Evolutionary conservation across 2,113 vertebrate genomes (phyloP).

Genomic region (Beaufortia kweichowensis): DNA sequence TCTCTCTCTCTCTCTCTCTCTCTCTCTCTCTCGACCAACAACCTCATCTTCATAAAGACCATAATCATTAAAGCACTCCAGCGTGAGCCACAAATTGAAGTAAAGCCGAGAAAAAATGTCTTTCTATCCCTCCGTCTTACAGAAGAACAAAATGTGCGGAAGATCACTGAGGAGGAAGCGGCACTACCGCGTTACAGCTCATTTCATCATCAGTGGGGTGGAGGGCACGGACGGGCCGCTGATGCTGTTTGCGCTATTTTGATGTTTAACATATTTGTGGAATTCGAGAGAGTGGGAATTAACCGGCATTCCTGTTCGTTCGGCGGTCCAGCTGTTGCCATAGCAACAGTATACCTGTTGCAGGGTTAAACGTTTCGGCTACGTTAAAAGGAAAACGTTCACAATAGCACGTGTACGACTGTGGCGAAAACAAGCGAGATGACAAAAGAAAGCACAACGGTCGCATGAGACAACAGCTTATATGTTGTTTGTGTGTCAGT

Average conservation of each 20-base stretch:
- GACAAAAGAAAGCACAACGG: conserved; percentile 14
- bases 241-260: conserved; percentile 41
- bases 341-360: conserved; percentile 73
- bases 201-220: conserved; percentile 61
- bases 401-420: conserved; percentile 14
- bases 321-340: conserved; percentile 63
- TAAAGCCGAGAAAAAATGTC: not conserved
- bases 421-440: conserved; percentile 17
- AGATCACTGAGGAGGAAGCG: conserved; percentile 49
- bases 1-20: conserved; percentile 44
- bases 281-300: conserved; percentile 64
- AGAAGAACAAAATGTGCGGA: conserved; percentile 55
- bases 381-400: conserved; percentile 34
- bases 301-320: conserved; percentile 48
- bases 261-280: conserved; percentile 59
- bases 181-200: conserved; percentile 52
- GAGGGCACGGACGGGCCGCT: conserved; percentile 14
- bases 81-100: conserved; percentile 20
- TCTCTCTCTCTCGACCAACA: conserved; percentile 50
- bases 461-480: conserved; percentile 45
- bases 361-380: conserved; percentile 62
- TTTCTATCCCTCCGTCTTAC: conserved; percentile 31
- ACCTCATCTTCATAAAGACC: conserved; percentile 56
- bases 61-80: conserved; percentile 51
- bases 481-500: conserved; percentile 44